phyloP scores from a whole-genome alignment of 2,113 vertebrate genomes.

The Microcebus tavaratra region DNA sequence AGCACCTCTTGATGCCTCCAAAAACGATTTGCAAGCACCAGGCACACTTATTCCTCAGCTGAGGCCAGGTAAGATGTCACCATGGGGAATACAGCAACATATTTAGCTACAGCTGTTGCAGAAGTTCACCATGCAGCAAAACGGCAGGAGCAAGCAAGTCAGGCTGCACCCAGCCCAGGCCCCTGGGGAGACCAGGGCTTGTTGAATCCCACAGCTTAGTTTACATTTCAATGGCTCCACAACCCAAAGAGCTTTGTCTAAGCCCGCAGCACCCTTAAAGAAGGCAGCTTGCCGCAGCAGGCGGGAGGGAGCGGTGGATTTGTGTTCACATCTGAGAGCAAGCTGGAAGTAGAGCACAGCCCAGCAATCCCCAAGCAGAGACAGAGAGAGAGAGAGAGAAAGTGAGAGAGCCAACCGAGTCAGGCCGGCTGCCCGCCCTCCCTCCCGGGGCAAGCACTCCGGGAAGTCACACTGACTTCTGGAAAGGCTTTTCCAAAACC shows the following conservation, averaged over 20 bases:
- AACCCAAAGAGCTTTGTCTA: background rate
- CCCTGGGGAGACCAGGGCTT: background rate
- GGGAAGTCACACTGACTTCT: constrained; percentile 38
- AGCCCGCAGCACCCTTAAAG: background rate
- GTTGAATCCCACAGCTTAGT: constrained; percentile 52
- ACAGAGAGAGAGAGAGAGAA: background rate
- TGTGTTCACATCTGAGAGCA: constrained; percentile 76
- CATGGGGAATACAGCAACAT: background rate
- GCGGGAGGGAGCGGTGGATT: background rate
- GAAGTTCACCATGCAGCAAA: background rate
- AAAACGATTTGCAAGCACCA: background rate
- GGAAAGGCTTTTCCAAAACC: background rate
- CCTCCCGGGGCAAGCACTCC: background rate
- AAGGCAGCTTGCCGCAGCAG: constrained; percentile 30
- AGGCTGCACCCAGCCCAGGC: background rate
- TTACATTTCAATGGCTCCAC: constrained; percentile 65
- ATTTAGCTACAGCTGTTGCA: background rate
- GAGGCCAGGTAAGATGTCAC: background rate
- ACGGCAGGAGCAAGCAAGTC: background rate
- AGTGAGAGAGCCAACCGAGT: background rate
- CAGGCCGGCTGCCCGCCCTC: background rate
- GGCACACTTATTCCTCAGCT: background rate
- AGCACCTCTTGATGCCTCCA: background rate
- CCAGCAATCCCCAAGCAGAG: background rate
- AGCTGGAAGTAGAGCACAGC: constrained; percentile 67